A percentile compares a stretch with the other conserved stretches of the same genome.
These are phyloP conservation scores for Smutsia gigantea DNA, from an alignment of 2,797 vertebrate species.

Conservation along the genomic window DNA sequence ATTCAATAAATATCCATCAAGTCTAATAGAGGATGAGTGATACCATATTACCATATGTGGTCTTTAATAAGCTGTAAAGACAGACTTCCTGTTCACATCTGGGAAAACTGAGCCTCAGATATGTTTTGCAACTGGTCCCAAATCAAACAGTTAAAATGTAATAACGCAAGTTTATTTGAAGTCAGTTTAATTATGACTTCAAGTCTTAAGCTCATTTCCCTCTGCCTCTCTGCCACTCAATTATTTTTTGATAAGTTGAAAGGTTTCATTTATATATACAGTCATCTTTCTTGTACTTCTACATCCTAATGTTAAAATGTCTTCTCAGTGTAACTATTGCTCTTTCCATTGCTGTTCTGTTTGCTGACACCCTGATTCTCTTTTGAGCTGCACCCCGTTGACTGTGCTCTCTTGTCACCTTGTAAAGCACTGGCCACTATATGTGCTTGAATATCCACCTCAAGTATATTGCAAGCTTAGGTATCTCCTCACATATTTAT, in stretches of 20 bases:
- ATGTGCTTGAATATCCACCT: neutral
- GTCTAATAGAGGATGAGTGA: neutral
- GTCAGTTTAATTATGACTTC: neutral
- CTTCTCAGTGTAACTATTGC: neutral
- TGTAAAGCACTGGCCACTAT: neutral
- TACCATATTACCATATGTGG: neutral
- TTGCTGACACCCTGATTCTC: neutral
- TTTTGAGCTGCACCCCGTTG: fast-evolving
- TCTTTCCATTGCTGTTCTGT: neutral
- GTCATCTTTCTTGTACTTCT: neutral
- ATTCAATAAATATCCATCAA: slow-evolving; percentile 35
- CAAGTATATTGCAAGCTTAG: neutral
- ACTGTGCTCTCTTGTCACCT: neutral
- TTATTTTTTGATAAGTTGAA: neutral
- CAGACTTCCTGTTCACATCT: neutral
- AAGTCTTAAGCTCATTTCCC: neutral
- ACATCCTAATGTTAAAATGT: neutral
- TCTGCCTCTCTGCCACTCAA: neutral
- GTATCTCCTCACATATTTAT: neutral
- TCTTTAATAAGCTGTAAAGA: neutral
- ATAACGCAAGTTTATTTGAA: neutral
- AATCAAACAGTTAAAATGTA: neutral
- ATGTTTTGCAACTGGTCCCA: neutral
- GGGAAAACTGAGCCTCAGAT: neutral
- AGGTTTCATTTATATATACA: neutral